These are phyloP conservation scores for Coranthus polyacanthus DNA, from an alignment of 2,797 vertebrate genomes.

Conservation along the genomic window DNA sequence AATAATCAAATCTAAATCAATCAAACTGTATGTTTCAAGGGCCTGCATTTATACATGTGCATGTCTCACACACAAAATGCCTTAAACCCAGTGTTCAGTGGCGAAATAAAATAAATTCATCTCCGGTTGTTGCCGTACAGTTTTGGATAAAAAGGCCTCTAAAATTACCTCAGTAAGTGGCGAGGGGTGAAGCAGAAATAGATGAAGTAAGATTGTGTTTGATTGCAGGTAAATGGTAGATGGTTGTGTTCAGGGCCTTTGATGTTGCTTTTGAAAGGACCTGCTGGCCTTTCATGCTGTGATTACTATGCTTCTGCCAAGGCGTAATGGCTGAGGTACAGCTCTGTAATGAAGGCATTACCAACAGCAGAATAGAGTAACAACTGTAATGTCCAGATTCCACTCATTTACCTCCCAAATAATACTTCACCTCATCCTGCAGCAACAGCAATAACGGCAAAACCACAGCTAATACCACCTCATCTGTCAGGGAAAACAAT, in stretches of 20 bases:
- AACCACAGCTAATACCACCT: constrained; percentile 65
- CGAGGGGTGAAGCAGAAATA: constrained; percentile 66
- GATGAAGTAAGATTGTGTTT: constrained; percentile 76
- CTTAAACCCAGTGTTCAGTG: constrained; percentile 40
- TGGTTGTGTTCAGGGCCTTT: constrained; percentile 66
- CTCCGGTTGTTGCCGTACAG: constrained; percentile 52
- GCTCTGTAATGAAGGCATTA: constrained; percentile 77
- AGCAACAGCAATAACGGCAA: constrained; percentile 61
- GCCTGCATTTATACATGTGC: constrained; percentile 14
- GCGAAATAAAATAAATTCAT: constrained; percentile 69
- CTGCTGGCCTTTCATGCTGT: constrained; percentile 73
- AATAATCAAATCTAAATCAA: too few species aligned
- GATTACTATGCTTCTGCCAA: constrained; percentile 69
- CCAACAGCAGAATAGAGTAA: constrained; percentile 60
- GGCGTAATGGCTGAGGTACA: constrained; percentile 70
- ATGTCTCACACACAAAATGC: constrained; percentile 36
- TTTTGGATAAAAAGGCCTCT: constrained; percentile 52
- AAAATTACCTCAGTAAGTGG: constrained; percentile 69
- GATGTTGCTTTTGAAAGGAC: constrained; percentile 71
- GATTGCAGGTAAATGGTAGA: constrained; percentile 78
- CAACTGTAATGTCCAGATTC: constrained; percentile 73
- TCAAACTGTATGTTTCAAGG: too few species aligned
- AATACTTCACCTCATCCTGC: constrained; percentile 65
- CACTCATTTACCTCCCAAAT: constrained; percentile 77
- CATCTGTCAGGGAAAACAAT: constrained; percentile 73